Conservation (phyloP, 64 coral and sea anemone genomes). For the Astreopora myriophthalma region DNA sequence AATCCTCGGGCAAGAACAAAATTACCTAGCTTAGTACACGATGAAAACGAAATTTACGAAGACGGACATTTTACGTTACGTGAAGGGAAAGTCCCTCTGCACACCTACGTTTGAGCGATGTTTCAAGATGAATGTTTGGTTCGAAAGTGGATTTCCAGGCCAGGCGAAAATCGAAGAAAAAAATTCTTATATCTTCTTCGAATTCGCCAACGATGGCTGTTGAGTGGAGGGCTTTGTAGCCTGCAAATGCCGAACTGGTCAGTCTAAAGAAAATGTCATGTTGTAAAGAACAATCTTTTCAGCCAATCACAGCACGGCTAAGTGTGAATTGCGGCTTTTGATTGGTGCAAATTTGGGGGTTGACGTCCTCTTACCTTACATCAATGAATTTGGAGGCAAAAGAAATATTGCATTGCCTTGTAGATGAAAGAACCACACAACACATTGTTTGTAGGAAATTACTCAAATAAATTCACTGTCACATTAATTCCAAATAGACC, state of each 20-base stretch:
- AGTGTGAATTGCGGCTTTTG: slow-evolving; percentile 46
- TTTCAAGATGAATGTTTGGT: not conserved
- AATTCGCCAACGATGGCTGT: slow-evolving; percentile 35
- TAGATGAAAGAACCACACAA: slow-evolving; percentile 44
- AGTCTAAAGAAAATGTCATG: slow-evolving; percentile 93
- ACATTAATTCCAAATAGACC: slow-evolving; percentile 22
- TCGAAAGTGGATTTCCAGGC: not conserved
- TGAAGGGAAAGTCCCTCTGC: not conserved
- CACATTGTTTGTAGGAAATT: slow-evolving; percentile 68
- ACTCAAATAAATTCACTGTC: slow-evolving; percentile 64
- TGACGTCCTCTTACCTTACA: slow-evolving; percentile 85
- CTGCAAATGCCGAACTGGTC: slow-evolving; percentile 94
- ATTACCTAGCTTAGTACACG: slow-evolving; percentile 11
- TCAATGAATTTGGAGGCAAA: slow-evolving; percentile 88
- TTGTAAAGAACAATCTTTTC: slow-evolving; percentile 79
- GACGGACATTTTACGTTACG: slow-evolving; percentile 10
- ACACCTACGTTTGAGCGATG: slow-evolving; percentile 13
- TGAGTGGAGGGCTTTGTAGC: slow-evolving; percentile 75
- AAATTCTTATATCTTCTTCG: slow-evolving; percentile 29
- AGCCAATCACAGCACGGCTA: slow-evolving; percentile 80
- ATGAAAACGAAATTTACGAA: slow-evolving; percentile 13
- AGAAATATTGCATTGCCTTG: slow-evolving; percentile 65
- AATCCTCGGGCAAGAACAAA: slow-evolving; percentile 3
- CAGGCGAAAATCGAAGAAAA: slow-evolving; percentile 45
- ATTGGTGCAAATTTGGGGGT: slow-evolving; percentile 72